These are phyloP conservation scores for Drosophila baimaii DNA, from an alignment of 1,140 invertebrate genomes.

Conservation along the genomic window DNA sequence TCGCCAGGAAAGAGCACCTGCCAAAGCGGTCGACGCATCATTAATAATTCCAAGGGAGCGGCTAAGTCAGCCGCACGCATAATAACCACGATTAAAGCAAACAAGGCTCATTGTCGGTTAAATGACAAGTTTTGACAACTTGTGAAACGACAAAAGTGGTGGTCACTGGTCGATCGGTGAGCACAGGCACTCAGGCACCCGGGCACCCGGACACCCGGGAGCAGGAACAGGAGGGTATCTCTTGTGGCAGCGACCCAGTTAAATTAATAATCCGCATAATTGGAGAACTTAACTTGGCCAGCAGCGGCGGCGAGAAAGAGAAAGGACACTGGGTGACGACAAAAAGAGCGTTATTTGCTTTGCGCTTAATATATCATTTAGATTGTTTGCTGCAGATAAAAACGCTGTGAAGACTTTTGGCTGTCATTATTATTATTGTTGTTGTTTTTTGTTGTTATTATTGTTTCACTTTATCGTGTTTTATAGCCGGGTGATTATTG, in stretches of 20 bases:
- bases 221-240: constrained; percentile 8
- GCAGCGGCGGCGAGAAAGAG: constrained; percentile 26
- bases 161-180: constrained; percentile 56
- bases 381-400: constrained; percentile 80
- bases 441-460: constrained; percentile 55
- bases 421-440: constrained; percentile 73
- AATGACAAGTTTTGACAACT: constrained; percentile 84
- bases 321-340: constrained; percentile 62
- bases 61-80: constrained; percentile 72
- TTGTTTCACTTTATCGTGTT: constrained; percentile 48
- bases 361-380: constrained; percentile 85
- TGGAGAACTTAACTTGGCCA: constrained; percentile 77
- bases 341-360: constrained; percentile 83
- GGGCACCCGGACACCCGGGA: constrained; percentile 11
- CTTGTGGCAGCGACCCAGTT: constrained; percentile 66
- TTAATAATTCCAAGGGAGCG: constrained; percentile 67
- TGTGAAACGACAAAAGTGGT: constrained; percentile 79
- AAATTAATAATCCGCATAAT: constrained; percentile 84
- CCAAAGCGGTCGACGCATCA: constrained; percentile 65
- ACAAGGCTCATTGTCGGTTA: constrained; percentile 84
- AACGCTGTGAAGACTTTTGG: constrained; percentile 70
- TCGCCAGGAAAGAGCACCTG: constrained; percentile 62
- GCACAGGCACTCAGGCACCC: background rate
- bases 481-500: constrained; percentile 50
- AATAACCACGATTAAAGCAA: constrained; percentile 84